Evolutionary conservation across 2,113 vertebrate species (phyloP).

Genomic region (Acanthochromis polyacanthus): DNA sequence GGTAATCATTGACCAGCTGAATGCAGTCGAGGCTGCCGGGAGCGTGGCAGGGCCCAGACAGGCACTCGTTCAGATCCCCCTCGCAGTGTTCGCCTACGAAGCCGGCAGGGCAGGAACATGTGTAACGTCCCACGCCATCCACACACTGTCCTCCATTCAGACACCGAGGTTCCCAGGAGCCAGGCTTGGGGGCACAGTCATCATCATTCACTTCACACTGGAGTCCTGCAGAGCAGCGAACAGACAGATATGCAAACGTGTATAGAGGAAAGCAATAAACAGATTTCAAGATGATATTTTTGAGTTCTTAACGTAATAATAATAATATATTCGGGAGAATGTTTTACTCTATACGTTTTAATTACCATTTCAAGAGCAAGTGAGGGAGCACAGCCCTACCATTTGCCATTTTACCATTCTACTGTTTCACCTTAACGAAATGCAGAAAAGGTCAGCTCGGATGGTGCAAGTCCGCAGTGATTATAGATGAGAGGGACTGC

Average conservation of each 20-base stretch:
- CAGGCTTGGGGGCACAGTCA: slow-evolving; percentile 85
- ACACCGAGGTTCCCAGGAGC: slow-evolving; percentile 84
- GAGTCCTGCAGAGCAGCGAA: slow-evolving; percentile 78
- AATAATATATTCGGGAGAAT: not conserved
- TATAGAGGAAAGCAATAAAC: not conserved
- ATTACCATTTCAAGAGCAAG: not conserved
- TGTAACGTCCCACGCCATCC: slow-evolving; percentile 91
- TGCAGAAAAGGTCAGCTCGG: no score
- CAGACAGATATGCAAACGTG: not conserved
- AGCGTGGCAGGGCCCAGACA: slow-evolving; percentile 88
- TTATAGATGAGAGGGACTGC: no score
- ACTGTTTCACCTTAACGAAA: no score
- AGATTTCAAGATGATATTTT: not conserved
- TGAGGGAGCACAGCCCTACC: not conserved
- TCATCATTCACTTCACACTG: slow-evolving; percentile 91
- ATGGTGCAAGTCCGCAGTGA: no score
- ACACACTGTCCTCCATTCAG: slow-evolving; percentile 92
- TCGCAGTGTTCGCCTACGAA: slow-evolving; percentile 93
- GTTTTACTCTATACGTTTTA: not conserved
- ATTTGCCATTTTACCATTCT: not conserved
- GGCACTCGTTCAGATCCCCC: slow-evolving; percentile 95
- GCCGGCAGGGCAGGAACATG: slow-evolving; percentile 89
- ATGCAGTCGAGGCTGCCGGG: slow-evolving; percentile 92
- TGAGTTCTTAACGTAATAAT: not conserved
- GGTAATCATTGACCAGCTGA: slow-evolving; percentile 90